Base-by-base conservation (phyloP, 1,140 invertebrate species). In the Brachionus rotundiformis region DNA sequence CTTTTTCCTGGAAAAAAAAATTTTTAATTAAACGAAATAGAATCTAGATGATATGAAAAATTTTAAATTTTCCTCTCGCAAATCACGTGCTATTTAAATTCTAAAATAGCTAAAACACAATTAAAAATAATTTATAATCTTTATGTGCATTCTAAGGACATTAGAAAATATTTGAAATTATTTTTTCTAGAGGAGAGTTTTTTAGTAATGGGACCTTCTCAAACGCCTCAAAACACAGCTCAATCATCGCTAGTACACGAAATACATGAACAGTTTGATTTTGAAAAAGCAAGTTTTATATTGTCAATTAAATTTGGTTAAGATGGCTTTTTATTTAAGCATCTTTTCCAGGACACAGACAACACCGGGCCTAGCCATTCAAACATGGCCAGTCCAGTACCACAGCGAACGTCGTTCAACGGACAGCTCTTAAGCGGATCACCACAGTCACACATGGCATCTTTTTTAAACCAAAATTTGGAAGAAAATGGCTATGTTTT, bases 401-500 rank as follows among this genome's bases (percentile, higher is more conserved):
- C 36, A 44, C 16, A 41, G n/a, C 36, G 68, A 73, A 4, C 68
- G 4, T 44, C 68, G 10, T 25, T 73, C 10, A 44, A 8, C n/a
- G 36, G 13, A 10, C 68, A 73, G 7, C 19, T 73, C 10, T 25
- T 25, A 73, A 73, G 25, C 44, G 16, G 16, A 13, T 73, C 68
- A 23, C 68, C 68, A 23, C 19, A 23, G n/a, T 33, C 65, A 36
- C 65, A 71, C n/a, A 36, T 36, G n/a, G 65, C 68, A 4, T 73
- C 68, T 47, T 44, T 44, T 41, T 73, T 73, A 10, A 79, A 79
- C 25, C 4, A 29, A 23, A 79, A 79, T 61, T 31, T 59, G 19
- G 76, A 79, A 39, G 76, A 79, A 63, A 79, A 79, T 33, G 76
- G 76, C 1, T 79, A 79, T 39, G 59, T 79, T 59, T 79, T 79